Evolutionary conservation across 2,888 invertebrate genomes (phyloP), one percentile per base, ranked within the genome.

Genomic region (Eledona agricola): DNA sequence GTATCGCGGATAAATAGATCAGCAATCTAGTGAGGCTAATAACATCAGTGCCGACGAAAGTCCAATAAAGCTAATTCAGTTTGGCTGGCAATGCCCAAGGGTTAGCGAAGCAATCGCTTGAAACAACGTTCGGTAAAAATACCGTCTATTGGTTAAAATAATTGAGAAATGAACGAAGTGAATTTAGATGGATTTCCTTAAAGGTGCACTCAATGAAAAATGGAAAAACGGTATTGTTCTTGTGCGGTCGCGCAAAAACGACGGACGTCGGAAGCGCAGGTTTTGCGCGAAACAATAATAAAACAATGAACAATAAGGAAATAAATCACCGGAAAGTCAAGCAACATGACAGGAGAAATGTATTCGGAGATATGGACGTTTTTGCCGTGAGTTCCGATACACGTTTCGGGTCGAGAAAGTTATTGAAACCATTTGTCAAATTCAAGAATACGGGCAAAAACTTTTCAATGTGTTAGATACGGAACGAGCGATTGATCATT

Each of bases 41-140:
- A 70, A 71, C 66, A 72, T 72, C 70, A 69, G 70, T 64, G 70
- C 67, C 69, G 68, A 69, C 71, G 71, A 69, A 72, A 71, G 69
- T 72, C 66, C 69, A 72, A 72, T 69, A 69, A 70, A 70, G 70
- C 67, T 72, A 72, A 72, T 71, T 70, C 70, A 66, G 70, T 71
- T 71, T 71, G 67, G 67, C 65, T 65, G 66, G 64, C 66, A 69
- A 69, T 68, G 64, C 70, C 70, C 69, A 64, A 59, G 70, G 70
- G 69, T 65, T 57, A 57, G 57, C 51, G 55, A 62, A 60, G 62
- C 64, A 67, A 66, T 66, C 66, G 65, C 58, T 63, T 60, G 64
- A 55, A 55, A 57, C 51, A 51, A 37, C 38, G 28, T 43, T 43
- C 35, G 37, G 32, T 40, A 53, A 51, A 54, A 57, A 54, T 56